These are phyloP conservation scores for Thymelicus sylvestris DNA, from an alignment of 2,888 invertebrate genomes.

Conservation along the genomic window DNA sequence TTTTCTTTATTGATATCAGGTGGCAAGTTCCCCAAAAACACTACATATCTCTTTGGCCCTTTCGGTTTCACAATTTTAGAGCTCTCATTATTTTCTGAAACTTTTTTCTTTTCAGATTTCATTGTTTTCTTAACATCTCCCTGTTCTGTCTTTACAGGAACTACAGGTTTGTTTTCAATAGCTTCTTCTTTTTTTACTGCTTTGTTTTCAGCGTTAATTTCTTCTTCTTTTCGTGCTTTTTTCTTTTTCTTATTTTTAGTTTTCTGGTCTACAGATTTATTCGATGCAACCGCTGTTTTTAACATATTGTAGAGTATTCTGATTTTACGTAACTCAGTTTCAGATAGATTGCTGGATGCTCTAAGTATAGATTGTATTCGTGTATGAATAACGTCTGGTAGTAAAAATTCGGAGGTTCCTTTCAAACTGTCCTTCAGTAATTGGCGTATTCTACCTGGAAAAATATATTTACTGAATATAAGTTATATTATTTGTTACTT, in stretches of 20 bases:
- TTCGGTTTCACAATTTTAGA: slow-evolving; percentile 39
- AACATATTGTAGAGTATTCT: slow-evolving; percentile 73
- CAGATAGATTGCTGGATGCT: slow-evolving; percentile 51
- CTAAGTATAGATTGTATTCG: slow-evolving; percentile 64
- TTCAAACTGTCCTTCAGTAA: slow-evolving; percentile 60
- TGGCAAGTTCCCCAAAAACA: slow-evolving; percentile 76
- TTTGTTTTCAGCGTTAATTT: slow-evolving; percentile 34
- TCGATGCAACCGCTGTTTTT: slow-evolving; percentile 51
- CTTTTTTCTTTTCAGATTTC: slow-evolving; percentile 43
- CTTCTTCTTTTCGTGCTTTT: slow-evolving; percentile 39
- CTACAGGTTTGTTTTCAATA: slow-evolving; percentile 30
- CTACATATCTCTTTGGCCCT: slow-evolving; percentile 75
- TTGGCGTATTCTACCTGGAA: slow-evolving; percentile 71
- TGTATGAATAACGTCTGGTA: slow-evolving; percentile 69
- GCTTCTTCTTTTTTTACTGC: not conserved
- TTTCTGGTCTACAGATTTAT: slow-evolving; percentile 29
- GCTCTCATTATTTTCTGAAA: slow-evolving; percentile 27
- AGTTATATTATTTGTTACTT: no score
- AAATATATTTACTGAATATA: not conserved
- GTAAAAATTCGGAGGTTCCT: slow-evolving; percentile 57
- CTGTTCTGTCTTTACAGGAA: slow-evolving; percentile 29
- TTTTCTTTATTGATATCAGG: slow-evolving; percentile 63
- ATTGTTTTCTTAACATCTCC: slow-evolving; percentile 37
- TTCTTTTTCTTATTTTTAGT: slow-evolving; percentile 44
- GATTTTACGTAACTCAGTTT: slow-evolving; percentile 65